phyloP scores from a whole-genome alignment of 2,888 invertebrate genomes.

The Dioctria rufipes region DNA sequence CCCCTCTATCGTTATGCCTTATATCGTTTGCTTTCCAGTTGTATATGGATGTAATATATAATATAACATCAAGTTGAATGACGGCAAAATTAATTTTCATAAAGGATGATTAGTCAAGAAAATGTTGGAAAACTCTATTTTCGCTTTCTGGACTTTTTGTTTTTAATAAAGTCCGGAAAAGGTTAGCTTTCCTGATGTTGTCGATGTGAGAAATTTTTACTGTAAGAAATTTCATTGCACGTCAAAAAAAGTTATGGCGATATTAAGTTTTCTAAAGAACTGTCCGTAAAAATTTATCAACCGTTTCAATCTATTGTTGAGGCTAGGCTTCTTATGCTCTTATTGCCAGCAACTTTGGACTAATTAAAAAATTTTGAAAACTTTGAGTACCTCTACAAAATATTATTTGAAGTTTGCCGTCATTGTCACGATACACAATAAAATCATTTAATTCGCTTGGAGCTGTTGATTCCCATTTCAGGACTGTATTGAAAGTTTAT shows the following conservation, averaged over 20 bases:
- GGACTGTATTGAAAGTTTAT: too few relatives aligned
- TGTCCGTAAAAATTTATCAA: not conserved
- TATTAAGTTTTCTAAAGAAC: not conserved
- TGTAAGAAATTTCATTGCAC: not conserved
- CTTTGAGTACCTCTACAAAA: too few relatives aligned
- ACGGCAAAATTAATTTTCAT: slow-evolving; percentile 19
- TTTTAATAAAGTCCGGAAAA: slow-evolving; percentile 9
- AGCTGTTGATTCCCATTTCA: too few relatives aligned
- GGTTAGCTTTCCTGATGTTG: not conserved
- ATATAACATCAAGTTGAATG: slow-evolving; percentile 18
- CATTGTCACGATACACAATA: too few relatives aligned
- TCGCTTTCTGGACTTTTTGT: not conserved
- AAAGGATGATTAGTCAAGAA: slow-evolving; percentile 34
- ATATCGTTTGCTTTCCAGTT: not conserved
- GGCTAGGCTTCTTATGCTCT: too few relatives aligned
- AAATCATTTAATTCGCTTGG: too few relatives aligned
- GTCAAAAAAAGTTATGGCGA: slow-evolving; percentile 26
- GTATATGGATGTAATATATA: too few relatives aligned
- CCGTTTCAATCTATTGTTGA: not conserved
- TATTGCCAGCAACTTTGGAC: too few relatives aligned
- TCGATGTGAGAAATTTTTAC: not conserved
- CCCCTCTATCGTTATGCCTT: not conserved
- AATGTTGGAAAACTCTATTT: not conserved
- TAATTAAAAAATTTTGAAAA: too few relatives aligned
- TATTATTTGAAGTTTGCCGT: too few relatives aligned